Conservation (phyloP, 2,797 vertebrate species). For the Oreochromis mossambicus region DNA sequence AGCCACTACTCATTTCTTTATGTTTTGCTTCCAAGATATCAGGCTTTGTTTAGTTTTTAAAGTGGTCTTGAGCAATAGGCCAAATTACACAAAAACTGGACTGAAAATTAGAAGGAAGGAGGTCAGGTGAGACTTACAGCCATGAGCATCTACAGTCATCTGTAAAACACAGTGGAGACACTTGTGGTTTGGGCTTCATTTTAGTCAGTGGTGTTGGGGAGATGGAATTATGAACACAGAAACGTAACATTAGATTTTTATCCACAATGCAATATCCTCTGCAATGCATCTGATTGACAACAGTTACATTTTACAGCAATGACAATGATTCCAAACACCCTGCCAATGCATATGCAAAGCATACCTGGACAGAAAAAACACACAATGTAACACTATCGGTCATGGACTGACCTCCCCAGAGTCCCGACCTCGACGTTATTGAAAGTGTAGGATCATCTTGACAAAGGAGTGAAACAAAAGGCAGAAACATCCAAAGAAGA, state of each 20-base stretch:
- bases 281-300: not conserved
- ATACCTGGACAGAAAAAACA: not conserved
- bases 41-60: not conserved
- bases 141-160: not conserved
- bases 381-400: not conserved
- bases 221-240: not conserved
- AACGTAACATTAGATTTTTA: not conserved
- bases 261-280: not conserved
- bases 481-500: not conserved
- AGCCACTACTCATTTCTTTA: not conserved
- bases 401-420: not conserved
- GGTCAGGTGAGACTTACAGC: not conserved
- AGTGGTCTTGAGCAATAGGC: not conserved
- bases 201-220: not conserved
- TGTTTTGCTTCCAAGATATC: not conserved
- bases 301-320: not conserved
- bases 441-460: not conserved
- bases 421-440: accelerated
- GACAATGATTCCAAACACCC: not conserved
- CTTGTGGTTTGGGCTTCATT: not conserved
- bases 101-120: accelerated
- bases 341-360: not conserved
- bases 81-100: not conserved
- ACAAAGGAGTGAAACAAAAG: not conserved
- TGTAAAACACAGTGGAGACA: not conserved